Base-by-base conservation (phyloP, 2,888 invertebrate genomes). In the Pemphredon lugubris region DNA sequence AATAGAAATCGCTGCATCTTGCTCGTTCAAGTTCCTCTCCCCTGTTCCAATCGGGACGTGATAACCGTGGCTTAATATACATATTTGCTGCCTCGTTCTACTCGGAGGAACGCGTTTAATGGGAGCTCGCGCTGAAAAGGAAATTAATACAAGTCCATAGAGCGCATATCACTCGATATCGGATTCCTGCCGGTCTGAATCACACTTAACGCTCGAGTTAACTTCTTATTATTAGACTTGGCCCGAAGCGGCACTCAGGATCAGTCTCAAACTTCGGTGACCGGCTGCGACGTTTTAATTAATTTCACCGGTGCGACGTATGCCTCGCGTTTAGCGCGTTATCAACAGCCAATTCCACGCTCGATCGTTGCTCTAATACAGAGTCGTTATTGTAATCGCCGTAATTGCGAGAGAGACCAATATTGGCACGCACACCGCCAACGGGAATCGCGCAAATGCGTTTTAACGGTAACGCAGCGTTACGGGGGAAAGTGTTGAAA, bases 171-270 rank as follows among this genome's bases (percentile, higher is more conserved):
- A 54, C 23, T 63, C 48, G 81, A 78, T 81, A 77, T 74, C 75
- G 60, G 57, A 73, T 70, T 73, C 61, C 44, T 58, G 73, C 66
- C 80, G 65, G 59, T 72, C 78, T 77, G 79, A 85, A 84, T 86
- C 73, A 70, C 79, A 68, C 79, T 82, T 81, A 77, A 84, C 79
- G 81, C 79, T 81, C 76, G 81, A 79, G 81, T 84, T 84, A 82
- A 83, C 81, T 83, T 84, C 82, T 86, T 87, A 87, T 86, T 87
- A 86, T 87, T 87, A 87, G 85, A 85, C 84, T 83, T 84, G 84
- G 83, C 84, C 68, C 74, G 77, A 84, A 82, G 79, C 67, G 68
- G 42, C 64, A 58, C 71, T 32, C 64, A 58, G 67, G 48, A 65
- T 75, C 55, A 51, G 70, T 70, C 51, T 50, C 54, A 73, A 81